Base-by-base conservation (phyloP, 2,888 invertebrate species). In the Liopterus haemorrhoidalis region DNA sequence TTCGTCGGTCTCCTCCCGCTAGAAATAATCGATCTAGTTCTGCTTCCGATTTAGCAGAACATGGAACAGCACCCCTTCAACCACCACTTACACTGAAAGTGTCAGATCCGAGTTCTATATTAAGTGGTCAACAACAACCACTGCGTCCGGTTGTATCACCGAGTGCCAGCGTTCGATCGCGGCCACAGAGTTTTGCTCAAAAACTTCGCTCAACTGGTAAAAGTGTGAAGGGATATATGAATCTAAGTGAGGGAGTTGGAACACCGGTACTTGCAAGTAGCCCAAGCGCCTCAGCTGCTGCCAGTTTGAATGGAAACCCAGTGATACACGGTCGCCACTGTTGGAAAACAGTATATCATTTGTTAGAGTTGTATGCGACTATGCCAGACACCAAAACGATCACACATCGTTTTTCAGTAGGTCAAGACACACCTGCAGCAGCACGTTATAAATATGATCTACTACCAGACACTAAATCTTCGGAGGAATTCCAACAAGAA, bases 301-400 rank as follows among this genome's bases (percentile, higher is more conserved):
- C 75, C 42, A 70, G 70, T 1, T 64, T 72, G 1, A 61, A 71
- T 2, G 68, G 68, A 8, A 80, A 86, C 56, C n/a, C n/a, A n/a
- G n/a, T n/a, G n/a, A n/a, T n/a, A n/a, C n/a, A n/a, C n/a, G n/a
- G n/a, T n/a, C n/a, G n/a, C n/a, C n/a, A n/a, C n/a, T 95, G 95
- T 63, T 96, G 95, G 95, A 85, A 89, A 62, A 95, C 92, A 0
- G 84, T 96, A 54, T 93, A 92, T 65, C 85, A 91, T 65, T 74
- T 96, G 49, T 70, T 96, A 42, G 92, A 95, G 61, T 69, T 95
- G 39, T 96, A 96, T 64, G 92, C 93, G 4, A 90, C 88, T 36
- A 88, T 91, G 81, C 93, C 95, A 0, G 94, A 94, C 62, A 89
- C 92, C 0, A 94, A 94, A 68, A 94, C 92, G 1, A 85, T 94